phyloP scores from a whole-genome alignment of 2,888 invertebrate genomes.

The Fabriciana adippe region DNA sequence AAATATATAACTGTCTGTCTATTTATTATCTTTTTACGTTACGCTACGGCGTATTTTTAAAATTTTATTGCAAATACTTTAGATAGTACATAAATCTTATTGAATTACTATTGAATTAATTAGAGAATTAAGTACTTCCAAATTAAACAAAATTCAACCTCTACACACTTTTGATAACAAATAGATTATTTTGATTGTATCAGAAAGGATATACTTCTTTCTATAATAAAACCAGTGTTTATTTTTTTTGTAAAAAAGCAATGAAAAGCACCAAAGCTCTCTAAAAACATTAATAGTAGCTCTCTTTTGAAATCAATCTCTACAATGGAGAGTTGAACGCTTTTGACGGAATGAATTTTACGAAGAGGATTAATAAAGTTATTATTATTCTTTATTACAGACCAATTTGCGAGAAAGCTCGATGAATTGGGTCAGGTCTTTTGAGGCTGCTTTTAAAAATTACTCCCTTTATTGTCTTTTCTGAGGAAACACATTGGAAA shows the following conservation, averaged over 20 bases:
- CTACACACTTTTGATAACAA: no score
- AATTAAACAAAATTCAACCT: no score
- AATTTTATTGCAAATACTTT: no score
- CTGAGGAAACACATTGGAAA: slow-evolving; percentile 4
- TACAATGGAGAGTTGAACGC: slow-evolving; percentile 29
- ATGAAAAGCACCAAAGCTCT: not conserved
- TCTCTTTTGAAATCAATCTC: slow-evolving; percentile 29
- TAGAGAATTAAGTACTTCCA: no score
- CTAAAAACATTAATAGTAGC: not conserved
- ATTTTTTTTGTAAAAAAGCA: not conserved
- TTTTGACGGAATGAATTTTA: slow-evolving; percentile 28
- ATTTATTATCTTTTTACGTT: no score
- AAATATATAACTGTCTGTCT: no score
- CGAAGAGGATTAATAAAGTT: slow-evolving; percentile 36
- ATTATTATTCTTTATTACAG: slow-evolving; percentile 39
- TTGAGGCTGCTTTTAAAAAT: slow-evolving; percentile 29
- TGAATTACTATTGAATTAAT: no score
- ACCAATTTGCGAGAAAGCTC: slow-evolving; percentile 38
- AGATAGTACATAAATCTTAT: no score
- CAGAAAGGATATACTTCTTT: no score
- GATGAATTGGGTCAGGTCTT: slow-evolving; percentile 35
- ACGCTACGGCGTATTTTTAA: no score
- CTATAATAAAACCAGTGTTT: not conserved
- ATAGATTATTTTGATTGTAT: no score
- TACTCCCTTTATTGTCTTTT: slow-evolving; percentile 24